These are phyloP conservation scores for Budorcas taxicolor DNA, from an alignment of 2,113 vertebrate genomes.

Conservation along the genomic window DNA sequence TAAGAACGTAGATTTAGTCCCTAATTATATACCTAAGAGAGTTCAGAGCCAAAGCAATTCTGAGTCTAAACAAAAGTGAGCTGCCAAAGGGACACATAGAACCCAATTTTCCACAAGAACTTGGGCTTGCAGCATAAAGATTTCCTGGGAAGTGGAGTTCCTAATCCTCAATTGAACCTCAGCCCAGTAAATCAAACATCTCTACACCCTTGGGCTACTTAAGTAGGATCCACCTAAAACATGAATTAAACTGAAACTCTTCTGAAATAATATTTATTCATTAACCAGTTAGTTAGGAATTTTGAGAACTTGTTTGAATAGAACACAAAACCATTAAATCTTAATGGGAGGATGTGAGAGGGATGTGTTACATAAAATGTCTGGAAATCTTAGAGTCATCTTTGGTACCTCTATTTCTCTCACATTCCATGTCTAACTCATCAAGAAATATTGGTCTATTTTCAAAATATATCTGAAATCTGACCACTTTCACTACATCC, in stretches of 20 bases:
- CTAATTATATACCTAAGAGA: background rate
- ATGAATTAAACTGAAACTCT: background rate
- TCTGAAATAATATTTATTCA: background rate
- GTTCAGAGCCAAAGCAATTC: background rate
- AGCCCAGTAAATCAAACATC: background rate
- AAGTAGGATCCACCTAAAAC: background rate
- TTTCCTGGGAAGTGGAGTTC: background rate
- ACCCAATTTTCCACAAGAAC: background rate
- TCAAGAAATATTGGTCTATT: background rate
- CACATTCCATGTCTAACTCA: background rate
- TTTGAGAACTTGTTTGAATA: background rate
- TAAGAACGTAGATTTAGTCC: background rate
- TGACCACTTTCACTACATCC: background rate
- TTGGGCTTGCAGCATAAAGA: background rate
- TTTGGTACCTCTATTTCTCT: background rate
- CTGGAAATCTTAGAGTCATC: background rate
- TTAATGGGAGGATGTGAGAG: background rate
- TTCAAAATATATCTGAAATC: background rate
- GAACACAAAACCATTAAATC: background rate
- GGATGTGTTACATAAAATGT: background rate
- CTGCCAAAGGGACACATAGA: background rate
- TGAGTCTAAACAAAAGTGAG: slow-evolving; percentile 5
- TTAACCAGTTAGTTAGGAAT: background rate
- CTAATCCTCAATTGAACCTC: background rate
- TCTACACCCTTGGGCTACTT: background rate